Percentiles rank a stretch among this genome's conserved stretches.
Evolutionary conservation across 1,140 invertebrate genomes (phyloP).

Genomic region (Venturia canescens): DNA sequence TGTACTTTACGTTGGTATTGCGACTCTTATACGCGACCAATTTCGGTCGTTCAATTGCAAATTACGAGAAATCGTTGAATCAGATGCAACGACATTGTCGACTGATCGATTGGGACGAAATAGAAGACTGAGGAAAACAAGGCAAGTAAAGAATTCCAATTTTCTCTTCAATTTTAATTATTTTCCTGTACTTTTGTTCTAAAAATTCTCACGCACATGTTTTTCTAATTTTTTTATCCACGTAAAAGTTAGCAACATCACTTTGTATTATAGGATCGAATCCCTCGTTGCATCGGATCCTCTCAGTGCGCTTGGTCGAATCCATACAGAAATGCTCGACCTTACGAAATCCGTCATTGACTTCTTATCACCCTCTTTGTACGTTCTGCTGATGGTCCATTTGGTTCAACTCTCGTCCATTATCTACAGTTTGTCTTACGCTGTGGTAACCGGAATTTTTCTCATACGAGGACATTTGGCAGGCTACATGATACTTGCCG

Average conservation of each 20-base stretch:
- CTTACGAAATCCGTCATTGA: background rate
- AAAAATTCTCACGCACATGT: background rate
- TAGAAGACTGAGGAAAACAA: background rate
- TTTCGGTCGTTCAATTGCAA: conserved; percentile 4
- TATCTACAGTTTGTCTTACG: conserved; percentile 1
- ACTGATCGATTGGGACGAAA: background rate
- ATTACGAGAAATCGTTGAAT: background rate
- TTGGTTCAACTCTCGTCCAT: background rate
- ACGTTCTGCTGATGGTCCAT: conserved; percentile 16
- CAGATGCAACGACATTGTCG: background rate
- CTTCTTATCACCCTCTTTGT: conserved; percentile 1
- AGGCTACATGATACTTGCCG: background rate
- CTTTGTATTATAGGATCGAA: background rate
- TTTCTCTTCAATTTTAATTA: background rate
- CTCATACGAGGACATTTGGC: background rate
- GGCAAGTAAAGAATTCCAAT: background rate
- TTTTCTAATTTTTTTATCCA: background rate
- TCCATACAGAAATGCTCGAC: background rate
- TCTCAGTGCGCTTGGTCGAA: background rate
- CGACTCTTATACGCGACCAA: background rate
- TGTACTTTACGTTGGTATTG: background rate
- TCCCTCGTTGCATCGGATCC: background rate
- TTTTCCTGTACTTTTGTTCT: background rate
- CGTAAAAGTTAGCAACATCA: background rate
- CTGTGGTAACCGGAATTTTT: background rate